Evolutionary conservation across 2,888 invertebrate genomes (phyloP), one percentile per base, ranked within the genome.

Genomic region (Cosmia trapezina): DNA sequence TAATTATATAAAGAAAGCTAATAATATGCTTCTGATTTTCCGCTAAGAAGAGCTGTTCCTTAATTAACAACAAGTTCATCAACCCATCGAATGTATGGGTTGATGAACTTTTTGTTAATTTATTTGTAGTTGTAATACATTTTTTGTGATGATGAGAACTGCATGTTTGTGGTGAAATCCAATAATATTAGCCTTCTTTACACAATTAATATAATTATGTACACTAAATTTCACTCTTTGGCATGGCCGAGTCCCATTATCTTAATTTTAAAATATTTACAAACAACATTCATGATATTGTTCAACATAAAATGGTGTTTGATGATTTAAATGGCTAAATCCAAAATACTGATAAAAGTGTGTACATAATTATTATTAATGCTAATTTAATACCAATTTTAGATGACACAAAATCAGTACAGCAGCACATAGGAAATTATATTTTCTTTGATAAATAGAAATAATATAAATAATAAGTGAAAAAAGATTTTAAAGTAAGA

Each of bases 311-410:
- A 22, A 70, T 45, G 5, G 5, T 17, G 12, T 28, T 43, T 71
- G 43, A 73, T 33, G 33, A 28, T 45, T 28, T 47, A 37, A 53
- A 62, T 66, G 7, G 12, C 54, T 4, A 53, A 33, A 54, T n/a
- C 8, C 17, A 28, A 71, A 67, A 56, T 59, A 51, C 47, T 53
- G 17, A 53, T 77, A 62, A 47, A 22, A 66, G 43, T 63, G 70
- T 81, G 81, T 70, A 67, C 76, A 79, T 47, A 70, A 63, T 81
- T 70, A 71, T 49, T 59, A 63, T 28, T 22, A 63, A 70, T 45
- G 56, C 49, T 33, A 54, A 54, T 56, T 56, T 43, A 51, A 69
- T 63, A 61, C n/a, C 54, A 66, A 62, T 65, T 68, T 57, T 51
- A 70, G 22, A 81, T 41, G 63, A 60, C 41, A 76, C 51, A 60